phyloP scores from a whole-genome alignment of 2,113 vertebrate species.

The Sprattus sprattus region DNA sequence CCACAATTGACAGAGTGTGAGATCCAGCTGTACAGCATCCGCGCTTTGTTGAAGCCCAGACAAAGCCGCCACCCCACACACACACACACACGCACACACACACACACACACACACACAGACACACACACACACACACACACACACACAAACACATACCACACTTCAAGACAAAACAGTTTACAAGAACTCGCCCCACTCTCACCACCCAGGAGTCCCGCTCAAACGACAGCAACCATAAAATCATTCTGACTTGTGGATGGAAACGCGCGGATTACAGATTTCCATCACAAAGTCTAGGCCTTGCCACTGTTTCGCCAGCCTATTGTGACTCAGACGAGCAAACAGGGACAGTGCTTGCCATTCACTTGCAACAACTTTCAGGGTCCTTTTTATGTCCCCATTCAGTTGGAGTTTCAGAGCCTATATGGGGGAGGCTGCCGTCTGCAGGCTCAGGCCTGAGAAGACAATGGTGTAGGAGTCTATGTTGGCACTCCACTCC shows the following conservation, averaged over 20 bases:
- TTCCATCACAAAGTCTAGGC: conserved; percentile 30
- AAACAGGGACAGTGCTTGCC: conserved; percentile 3
- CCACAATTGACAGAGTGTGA: neutral
- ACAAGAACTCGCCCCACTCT: conserved; percentile 25
- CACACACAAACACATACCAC: neutral
- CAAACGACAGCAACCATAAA: conserved; percentile 27
- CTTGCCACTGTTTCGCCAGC: neutral
- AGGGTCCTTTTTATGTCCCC: conserved; percentile 1
- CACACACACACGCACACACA: neutral
- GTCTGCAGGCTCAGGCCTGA: neutral
- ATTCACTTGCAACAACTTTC: conserved; percentile 10
- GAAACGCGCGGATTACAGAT: conserved; percentile 15
- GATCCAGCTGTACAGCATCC: neutral
- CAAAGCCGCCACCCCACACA: neutral
- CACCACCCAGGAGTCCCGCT: conserved; percentile 31
- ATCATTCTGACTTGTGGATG: conserved; percentile 16
- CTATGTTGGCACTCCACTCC: neutral
- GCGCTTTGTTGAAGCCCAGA: neutral
- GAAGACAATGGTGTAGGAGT: neutral
- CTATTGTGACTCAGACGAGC: neutral
- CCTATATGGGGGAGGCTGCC: neutral
- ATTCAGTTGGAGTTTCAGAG: neutral
- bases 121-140: neutral
- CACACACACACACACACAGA: neutral
- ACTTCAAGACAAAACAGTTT: neutral